Evolutionary conservation across 2,797 vertebrate species (phyloP), one percentile per base, ranked within the genome.

Genomic region (Dallia pectoralis): DNA sequence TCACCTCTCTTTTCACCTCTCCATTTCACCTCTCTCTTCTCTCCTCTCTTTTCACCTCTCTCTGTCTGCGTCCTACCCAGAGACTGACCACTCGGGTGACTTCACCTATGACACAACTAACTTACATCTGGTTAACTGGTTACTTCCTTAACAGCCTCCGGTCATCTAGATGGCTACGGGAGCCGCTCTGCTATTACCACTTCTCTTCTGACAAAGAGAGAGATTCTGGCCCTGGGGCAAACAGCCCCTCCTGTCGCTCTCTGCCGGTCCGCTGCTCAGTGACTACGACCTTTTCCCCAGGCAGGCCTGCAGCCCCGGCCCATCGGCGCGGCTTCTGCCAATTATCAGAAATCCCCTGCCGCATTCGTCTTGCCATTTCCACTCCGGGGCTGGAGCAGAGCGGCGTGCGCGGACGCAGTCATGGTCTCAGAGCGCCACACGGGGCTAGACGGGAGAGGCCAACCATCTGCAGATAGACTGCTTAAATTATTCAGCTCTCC

Each of bases 401-500:
- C 86, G 76, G 78, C 68, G 65, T 79, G 82, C 79, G 29, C 79
- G 82, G 85, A 84, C 85, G 80, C 74, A 86, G 83, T 85, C 84
- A 86, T 69, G 51, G 33, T 72, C 82, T 16, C 68, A 53, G 12
- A 11, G n/a, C 33, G 27, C 19, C 64, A 18, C 27, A 22, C 18
- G n/a, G 25, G 69, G 64, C 40, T 0, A 51, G 48, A 69, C 12
- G 85, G 80, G 69, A 73, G 80, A 77, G 84, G 36, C 53, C 69
- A 71, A 62, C 53, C 69, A 71, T 53, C 87, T 88, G 89, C 91
- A 91, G 89, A 89, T 89, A 91, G 87, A 81, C 82, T 77, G 87
- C 84, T 88, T 94, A 90, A 94, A 94, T 94, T 91, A 94, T 94
- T 93, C 92, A 94, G 90, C 80, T 87, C 85, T 85, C 79, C 87